Evolutionary conservation across 1,140 invertebrate genomes (phyloP).

Genomic region (Asobara japonica): DNA sequence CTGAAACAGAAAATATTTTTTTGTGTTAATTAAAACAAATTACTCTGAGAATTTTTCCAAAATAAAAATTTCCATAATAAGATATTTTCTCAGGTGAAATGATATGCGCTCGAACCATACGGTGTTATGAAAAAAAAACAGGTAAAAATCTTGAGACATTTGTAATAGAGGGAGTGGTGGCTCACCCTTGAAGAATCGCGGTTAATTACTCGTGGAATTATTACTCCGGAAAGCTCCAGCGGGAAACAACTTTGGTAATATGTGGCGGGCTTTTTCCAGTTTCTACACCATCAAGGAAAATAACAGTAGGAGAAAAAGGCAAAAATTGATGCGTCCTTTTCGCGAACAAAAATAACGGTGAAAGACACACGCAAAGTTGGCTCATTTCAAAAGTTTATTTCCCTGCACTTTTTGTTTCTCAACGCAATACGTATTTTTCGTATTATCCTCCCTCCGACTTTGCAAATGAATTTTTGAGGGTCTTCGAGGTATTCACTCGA

Average conservation of each 20-base stretch:
- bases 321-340: slow-evolving; percentile 21
- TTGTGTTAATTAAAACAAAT: slow-evolving; percentile 41
- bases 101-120: too few species aligned
- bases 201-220: slow-evolving; percentile 40
- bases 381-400: slow-evolving; percentile 55
- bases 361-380: slow-evolving; percentile 61
- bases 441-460: slow-evolving; percentile 28
- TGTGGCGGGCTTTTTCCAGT: slow-evolving; percentile 37
- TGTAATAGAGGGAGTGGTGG: not conserved
- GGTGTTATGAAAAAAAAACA: too few species aligned
- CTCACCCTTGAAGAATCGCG: slow-evolving; percentile 30
- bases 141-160: too few species aligned
- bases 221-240: slow-evolving; percentile 25
- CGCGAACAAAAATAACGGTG: slow-evolving; percentile 38
- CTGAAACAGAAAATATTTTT: slow-evolving; percentile 72
- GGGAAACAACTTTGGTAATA: slow-evolving; percentile 57
- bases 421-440: slow-evolving; percentile 31
- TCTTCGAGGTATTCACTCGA: slow-evolving; percentile 27
- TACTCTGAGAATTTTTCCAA: not conserved
- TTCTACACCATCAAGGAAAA: slow-evolving; percentile 13
- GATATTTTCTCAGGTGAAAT: too few species aligned
- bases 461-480: slow-evolving; percentile 58
- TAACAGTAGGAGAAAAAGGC: slow-evolving; percentile 13
- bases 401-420: slow-evolving; percentile 32
- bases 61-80: not conserved